These are phyloP conservation scores for Drosophila micromelanica DNA, from an alignment of 1,140 invertebrate species.

Conservation along the genomic window DNA sequence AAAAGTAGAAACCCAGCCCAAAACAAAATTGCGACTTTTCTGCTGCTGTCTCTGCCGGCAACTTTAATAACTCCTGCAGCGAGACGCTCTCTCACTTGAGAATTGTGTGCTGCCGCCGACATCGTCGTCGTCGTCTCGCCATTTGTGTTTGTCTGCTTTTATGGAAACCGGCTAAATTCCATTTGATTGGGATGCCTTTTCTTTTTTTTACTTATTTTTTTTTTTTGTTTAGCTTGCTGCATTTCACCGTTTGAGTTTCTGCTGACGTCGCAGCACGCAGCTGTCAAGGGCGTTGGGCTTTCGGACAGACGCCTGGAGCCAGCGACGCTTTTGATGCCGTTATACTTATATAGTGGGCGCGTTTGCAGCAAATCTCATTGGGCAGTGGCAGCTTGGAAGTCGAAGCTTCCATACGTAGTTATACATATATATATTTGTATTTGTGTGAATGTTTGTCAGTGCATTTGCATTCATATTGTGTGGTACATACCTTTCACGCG, in stretches of 20 bases:
- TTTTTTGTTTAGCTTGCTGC: constrained; percentile 45
- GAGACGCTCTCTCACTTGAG: constrained; percentile 63
- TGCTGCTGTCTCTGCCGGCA: constrained; percentile 22
- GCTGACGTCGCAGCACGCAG: constrained; percentile 44
- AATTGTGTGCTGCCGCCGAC: constrained; percentile 25
- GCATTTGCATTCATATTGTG: constrained; percentile 12
- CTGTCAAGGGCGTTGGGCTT: constrained; percentile 73
- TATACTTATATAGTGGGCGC: constrained; percentile 32
- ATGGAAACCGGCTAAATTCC: constrained; percentile 81
- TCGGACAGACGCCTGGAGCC: constrained; percentile 17
- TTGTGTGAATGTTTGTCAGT: constrained; percentile 1
- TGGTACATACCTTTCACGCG: constrained; percentile 51
- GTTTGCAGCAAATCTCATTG: constrained; percentile 19
- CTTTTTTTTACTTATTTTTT: constrained; percentile 54
- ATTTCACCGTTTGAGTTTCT: constrained; percentile 65
- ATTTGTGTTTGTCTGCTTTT: constrained; percentile 57
- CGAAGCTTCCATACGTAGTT: background rate
- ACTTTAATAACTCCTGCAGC: constrained; percentile 33
- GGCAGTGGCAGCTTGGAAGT: background rate
- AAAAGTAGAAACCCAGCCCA: constrained; percentile 28
- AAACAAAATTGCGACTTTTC: constrained; percentile 28
- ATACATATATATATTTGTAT: background rate
- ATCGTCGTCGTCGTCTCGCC: constrained; percentile 43
- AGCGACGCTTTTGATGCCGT: constrained; percentile 39
- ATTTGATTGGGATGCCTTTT: constrained; percentile 75